phyloP scores from a whole-genome alignment of 1,140 invertebrate genomes.

The Drosophila ananassae region DNA sequence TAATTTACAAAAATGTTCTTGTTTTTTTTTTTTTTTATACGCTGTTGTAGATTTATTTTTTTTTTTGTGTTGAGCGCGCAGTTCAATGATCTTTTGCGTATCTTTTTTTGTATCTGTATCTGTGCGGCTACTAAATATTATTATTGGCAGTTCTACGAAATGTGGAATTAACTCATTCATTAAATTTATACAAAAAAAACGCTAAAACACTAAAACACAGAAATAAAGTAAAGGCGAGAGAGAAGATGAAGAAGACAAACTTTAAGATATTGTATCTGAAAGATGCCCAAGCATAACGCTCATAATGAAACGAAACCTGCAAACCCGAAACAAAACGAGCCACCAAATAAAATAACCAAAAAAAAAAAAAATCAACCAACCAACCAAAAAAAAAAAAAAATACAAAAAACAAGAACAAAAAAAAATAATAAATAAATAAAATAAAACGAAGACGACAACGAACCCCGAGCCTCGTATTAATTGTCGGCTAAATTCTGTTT shows the following conservation, averaged over 20 bases:
- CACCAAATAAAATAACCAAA: slow-evolving; percentile 31
- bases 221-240: background rate
- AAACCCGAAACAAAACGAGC: background rate
- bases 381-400: slow-evolving; percentile 14
- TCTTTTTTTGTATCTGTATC: slow-evolving; percentile 24
- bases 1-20: background rate
- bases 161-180: slow-evolving; percentile 68
- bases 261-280: slow-evolving; percentile 6
- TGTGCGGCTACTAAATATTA: slow-evolving; percentile 50
- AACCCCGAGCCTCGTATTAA: slow-evolving; percentile 67
- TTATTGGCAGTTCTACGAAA: slow-evolving; percentile 72
- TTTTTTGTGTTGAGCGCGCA: slow-evolving; percentile 9
- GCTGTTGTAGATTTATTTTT: background rate
- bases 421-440: slow-evolving; percentile 40
- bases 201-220: slow-evolving; percentile 27
- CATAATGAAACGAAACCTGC: slow-evolving; percentile 43
- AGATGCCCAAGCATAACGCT: slow-evolving; percentile 57
- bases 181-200: slow-evolving; percentile 71
- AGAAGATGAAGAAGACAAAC: background rate
- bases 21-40: background rate
- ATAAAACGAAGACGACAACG: slow-evolving; percentile 19
- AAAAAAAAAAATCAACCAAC: slow-evolving; percentile 13
- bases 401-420: slow-evolving; percentile 14
- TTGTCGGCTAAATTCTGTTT: slow-evolving; percentile 79
- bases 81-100: slow-evolving; percentile 56